Evolutionary conservation across 2,797 vertebrate genomes (phyloP), one percentile per base, ranked within the genome.

Genomic region (Sebastes trivittatus): DNA sequence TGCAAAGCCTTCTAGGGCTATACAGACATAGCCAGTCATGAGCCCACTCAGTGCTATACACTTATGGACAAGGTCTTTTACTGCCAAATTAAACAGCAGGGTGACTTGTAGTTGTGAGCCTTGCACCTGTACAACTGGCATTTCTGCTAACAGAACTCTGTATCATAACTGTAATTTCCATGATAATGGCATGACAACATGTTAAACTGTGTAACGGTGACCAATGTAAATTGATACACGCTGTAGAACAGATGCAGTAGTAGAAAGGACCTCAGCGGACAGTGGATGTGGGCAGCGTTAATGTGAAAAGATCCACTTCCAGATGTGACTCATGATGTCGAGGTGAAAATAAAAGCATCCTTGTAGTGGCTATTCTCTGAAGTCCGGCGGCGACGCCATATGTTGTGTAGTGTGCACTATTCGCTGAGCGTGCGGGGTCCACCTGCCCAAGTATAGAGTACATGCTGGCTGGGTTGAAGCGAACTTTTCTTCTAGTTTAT

Each of bases 211-310:
- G 58, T 29, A 64, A 70, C 73, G 34, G 63, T 71, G 72, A 72
- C 56, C 49, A 34, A 11, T 77, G 82, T 81, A 83, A 89, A 81
- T 30, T 62, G 72, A 81, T 83, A 78, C 75, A 75, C 69, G 72
- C 59, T 75, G 66, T 27, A 82, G 42, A 90, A 84, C 85, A 90
- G 81, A 86, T 90, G 89, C 65, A 74, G 52, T 23, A n/a, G 54
- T 69, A 55, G 67, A 84, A 66, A 76, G 59, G 58, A 69, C 69
- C 82, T 63, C 78, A 16, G 71, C 72, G 84, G 77, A 83, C 69
- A 66, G 67, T 83, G 68, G 59, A 71, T 73, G 71, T 49, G 71
- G 62, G 32, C 54, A 61, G 82, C 6, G 80, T 75, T 79, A 85
- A 88, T 87, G 77, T 85, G 81, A 61, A 68, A 65, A 82, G 64